Evolutionary conservation across 2,797 vertebrate genomes (phyloP).

Genomic region (Catamblyrhynchus diadema): DNA sequence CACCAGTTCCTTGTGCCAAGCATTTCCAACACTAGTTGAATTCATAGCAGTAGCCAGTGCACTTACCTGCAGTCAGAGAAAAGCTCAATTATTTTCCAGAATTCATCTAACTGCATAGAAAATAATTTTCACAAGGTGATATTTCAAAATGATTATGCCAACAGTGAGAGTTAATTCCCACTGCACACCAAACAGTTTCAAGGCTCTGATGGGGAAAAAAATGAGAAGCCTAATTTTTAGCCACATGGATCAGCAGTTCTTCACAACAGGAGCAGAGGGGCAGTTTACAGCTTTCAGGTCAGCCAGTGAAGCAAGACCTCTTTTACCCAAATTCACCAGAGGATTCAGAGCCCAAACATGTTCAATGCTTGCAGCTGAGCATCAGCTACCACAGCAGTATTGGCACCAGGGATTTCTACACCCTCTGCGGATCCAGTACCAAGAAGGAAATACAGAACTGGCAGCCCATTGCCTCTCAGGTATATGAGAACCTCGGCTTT

Average conservation of each 20-base stretch:
- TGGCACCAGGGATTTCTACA: not conserved
- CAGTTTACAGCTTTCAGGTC: not conserved
- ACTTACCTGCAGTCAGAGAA: not conserved
- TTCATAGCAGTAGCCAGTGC: not conserved
- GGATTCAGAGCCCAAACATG: not conserved
- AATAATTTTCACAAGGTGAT: not conserved
- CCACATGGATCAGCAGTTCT: not conserved
- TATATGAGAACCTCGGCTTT: not conserved
- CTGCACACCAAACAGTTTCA: not conserved
- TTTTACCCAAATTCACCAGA: not conserved
- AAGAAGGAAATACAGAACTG: not conserved
- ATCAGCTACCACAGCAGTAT: not conserved
- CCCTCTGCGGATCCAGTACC: fast-evolving
- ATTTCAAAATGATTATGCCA: not conserved
- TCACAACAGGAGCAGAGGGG: not conserved
- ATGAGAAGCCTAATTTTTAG: not conserved
- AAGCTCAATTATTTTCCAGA: not conserved
- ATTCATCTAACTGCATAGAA: not conserved
- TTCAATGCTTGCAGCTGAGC: not conserved
- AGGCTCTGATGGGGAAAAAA: not conserved
- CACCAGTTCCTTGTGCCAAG: fast-evolving
- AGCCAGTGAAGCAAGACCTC: not conserved
- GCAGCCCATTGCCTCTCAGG: not conserved
- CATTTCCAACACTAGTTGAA: not conserved
- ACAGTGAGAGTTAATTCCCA: not conserved